Base-by-base conservation (phyloP, 2,888 invertebrate genomes). In the Hypomecis atomaria region DNA sequence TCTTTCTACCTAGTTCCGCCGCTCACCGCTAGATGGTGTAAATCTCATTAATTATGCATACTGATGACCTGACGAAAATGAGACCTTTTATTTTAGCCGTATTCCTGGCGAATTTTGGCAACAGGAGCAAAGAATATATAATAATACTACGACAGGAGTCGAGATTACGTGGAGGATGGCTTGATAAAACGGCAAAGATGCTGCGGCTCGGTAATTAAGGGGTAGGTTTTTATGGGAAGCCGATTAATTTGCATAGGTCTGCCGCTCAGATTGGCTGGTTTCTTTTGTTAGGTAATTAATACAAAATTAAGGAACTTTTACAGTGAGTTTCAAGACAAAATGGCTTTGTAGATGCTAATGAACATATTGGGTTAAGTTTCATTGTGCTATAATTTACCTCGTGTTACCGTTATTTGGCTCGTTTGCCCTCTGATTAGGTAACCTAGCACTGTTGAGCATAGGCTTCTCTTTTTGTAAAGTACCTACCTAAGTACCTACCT, bases 41-140 rank as follows among this genome's bases (percentile, higher is more conserved):
- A 64, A 81, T 78, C 94, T 95, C 93, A 95, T 95, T 94, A 93
- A 95, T 95, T 95, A 95, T 95, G 95, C 94, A 95, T 95, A 95
- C 95, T 95, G 95, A 95, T 95, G 95, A 95, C 95, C 93, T 90
- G 86, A 82, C 84, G 58, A 94, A 23, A 95, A 95, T 95, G 95
- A 95, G 93, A 72, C 69, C 63, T 65, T 72, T 73, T 73, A 79
- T 79, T 79, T 81, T 80, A 75, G 76, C 74, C 70, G 76, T 77
- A 81, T 85, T 89, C 88, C 85, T 84, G 81, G 78, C 77, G 82
- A 83, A 84, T 84, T 90, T 90, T 87, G 88, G 88, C 86, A 86
- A 85, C 83, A 82, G 73, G 60, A 70, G 77, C n/a, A n/a, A n/a
- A n/a, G n/a, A n/a, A n/a, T n/a, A n/a, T n/a, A n/a, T n/a, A n/a